These are phyloP conservation scores for Microchrysa polita DNA, from an alignment of 2,888 invertebrate species.

Conservation along the genomic window DNA sequence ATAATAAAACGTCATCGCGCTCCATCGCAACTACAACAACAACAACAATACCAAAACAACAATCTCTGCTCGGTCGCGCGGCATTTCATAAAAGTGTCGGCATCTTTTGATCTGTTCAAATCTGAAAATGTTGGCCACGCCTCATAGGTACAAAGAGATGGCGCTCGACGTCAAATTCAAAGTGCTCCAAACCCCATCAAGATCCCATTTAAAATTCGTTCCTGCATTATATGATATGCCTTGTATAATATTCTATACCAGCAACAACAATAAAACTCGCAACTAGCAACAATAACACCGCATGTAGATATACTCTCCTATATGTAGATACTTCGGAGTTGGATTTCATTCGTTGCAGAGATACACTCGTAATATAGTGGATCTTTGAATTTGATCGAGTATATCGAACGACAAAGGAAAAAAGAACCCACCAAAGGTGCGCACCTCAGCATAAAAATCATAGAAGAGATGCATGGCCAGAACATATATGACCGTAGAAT, in stretches of 20 bases:
- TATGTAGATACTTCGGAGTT: no score
- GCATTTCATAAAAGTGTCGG: constrained; percentile 38
- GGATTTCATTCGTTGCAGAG: no score
- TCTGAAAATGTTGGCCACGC: constrained; percentile 43
- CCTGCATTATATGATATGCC: constrained; percentile 10
- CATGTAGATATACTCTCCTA: no score
- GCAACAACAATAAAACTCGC: constrained; percentile 13
- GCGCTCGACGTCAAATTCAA: constrained; percentile 41
- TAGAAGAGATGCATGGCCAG: constrained; percentile 1
- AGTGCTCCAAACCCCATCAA: constrained; percentile 43
- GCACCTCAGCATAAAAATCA: background rate
- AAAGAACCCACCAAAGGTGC: constrained; percentile 2
- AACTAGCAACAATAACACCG: background rate
- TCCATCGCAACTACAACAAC: background rate
- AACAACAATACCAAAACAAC: constrained; percentile 5
- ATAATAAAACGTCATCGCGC: background rate
- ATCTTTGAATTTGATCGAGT: background rate
- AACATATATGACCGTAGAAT: background rate
- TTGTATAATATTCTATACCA: constrained; percentile 23
- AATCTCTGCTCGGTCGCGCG: no score
- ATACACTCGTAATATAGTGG: background rate
- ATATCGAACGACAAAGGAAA: background rate
- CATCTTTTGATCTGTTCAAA: constrained; percentile 38
- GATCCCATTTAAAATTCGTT: constrained; percentile 42
- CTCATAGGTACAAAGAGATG: constrained; percentile 44